Evolutionary conservation across 53 echinoderm and acorn worm genomes (phyloP).

Genomic region (Stichopus horrens): DNA sequence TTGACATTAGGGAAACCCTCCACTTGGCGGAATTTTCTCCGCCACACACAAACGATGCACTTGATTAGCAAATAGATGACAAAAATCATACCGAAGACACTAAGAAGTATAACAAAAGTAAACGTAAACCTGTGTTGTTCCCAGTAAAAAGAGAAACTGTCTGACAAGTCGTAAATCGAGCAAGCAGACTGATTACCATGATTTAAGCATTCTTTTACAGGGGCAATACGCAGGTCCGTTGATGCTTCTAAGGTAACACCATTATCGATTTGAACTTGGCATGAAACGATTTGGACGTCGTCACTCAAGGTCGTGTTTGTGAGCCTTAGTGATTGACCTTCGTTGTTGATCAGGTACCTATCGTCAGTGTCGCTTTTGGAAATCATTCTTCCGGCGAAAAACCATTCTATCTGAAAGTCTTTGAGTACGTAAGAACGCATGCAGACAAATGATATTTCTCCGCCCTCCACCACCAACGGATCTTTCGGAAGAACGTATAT

Average conservation of each 20-base stretch:
- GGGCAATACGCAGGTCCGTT: conserved; percentile 4
- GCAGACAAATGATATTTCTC: conserved; percentile 32
- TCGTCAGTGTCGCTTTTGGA: conserved; percentile 24
- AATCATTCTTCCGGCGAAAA: conserved; percentile 26
- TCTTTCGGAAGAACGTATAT: conserved; percentile 12
- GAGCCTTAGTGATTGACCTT: conserved; percentile 3
- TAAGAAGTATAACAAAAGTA: not conserved
- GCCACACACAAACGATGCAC: conserved; percentile 19
- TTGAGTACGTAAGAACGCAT: conserved; percentile 6
- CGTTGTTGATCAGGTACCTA: conserved; percentile 15
- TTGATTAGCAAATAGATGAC: not conserved
- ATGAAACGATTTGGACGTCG: conserved; percentile 36
- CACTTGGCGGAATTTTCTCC: not conserved
- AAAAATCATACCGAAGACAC: conserved; percentile 20
- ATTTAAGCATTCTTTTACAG: not conserved
- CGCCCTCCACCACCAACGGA: conserved; percentile 23
- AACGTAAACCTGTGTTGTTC: not conserved
- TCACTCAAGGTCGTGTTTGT: conserved; percentile 15
- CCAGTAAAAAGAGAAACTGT: conserved; percentile 9
- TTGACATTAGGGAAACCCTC: conserved; percentile 27
- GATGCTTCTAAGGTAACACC: conserved; percentile 35
- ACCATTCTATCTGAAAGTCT: conserved; percentile 14
- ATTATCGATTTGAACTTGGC: conserved; percentile 25
- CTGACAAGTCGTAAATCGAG: not conserved
- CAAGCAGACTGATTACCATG: not conserved